These are phyloP conservation scores for Holotrichia oblita DNA, from an alignment of 1,140 invertebrate species.

Conservation along the genomic window DNA sequence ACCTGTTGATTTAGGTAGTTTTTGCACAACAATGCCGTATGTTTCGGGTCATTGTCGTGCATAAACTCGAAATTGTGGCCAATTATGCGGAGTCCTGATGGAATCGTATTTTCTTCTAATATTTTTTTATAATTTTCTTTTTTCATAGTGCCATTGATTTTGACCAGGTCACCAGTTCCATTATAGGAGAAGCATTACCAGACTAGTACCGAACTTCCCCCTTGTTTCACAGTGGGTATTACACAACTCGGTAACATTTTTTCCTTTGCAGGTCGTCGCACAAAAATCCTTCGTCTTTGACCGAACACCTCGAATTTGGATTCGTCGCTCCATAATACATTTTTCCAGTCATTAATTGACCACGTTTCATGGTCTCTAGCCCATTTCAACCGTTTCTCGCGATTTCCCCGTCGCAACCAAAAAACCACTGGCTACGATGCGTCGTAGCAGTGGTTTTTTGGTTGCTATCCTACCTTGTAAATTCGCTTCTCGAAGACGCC, in stretches of 20 bases:
- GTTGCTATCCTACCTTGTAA: background rate
- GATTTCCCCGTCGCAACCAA: constrained; percentile 30
- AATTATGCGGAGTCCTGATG: constrained; percentile 15
- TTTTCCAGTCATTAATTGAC: background rate
- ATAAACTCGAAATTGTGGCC: constrained; percentile 38
- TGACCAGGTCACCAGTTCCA: background rate
- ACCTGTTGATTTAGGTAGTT: constrained; percentile 23
- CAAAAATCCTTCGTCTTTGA: background rate
- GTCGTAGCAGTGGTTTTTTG: constrained; percentile 11
- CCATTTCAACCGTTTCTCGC: background rate
- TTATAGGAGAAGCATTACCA: background rate
- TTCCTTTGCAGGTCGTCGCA: background rate
- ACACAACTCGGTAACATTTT: background rate
- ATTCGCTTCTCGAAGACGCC: constrained; percentile 2
- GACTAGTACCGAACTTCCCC: background rate
- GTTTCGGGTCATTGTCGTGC: constrained; percentile 41
- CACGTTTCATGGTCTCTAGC: background rate
- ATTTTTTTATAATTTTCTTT: constrained; percentile 20
- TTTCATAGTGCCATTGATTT: constrained; percentile 17
- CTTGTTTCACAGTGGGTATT: background rate
- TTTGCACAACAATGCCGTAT: constrained; percentile 28
- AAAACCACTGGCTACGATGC: no score
- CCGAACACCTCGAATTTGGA: background rate
- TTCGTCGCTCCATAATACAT: constrained; percentile 8
- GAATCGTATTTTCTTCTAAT: background rate